phyloP scores from a whole-genome alignment of 2,888 invertebrate genomes.

The Cephus nigrinus region DNA sequence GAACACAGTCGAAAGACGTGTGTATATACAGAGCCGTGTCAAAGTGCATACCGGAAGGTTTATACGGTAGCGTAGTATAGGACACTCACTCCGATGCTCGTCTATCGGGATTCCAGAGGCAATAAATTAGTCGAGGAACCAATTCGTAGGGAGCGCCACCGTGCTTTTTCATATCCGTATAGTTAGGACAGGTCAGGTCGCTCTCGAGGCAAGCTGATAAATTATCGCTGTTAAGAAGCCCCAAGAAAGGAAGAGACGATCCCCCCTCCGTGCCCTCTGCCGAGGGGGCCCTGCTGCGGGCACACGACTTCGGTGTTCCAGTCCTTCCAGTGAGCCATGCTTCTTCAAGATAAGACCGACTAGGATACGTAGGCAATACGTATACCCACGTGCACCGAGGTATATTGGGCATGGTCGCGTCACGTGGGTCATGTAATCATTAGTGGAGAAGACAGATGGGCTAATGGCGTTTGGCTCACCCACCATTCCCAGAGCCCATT shows the following conservation, averaged over 20 bases:
- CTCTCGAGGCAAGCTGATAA: slow-evolving; percentile 28
- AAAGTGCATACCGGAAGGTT: not conserved
- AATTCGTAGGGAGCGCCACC: not conserved
- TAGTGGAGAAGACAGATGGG: slow-evolving; percentile 54
- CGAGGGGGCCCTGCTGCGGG: not conserved
- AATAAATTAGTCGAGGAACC: not conserved
- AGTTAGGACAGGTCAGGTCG: slow-evolving; percentile 1
- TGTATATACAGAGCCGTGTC: not conserved
- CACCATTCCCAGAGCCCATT: slow-evolving; percentile 3
- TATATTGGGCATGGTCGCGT: slow-evolving; percentile 26
- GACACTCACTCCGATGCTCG: not conserved
- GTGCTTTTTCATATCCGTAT: not conserved
- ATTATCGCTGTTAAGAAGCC: slow-evolving; percentile 26
- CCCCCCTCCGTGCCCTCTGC: not conserved
- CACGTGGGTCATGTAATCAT: slow-evolving; percentile 51
- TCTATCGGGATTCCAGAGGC: not conserved
- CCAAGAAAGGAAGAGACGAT: not conserved
- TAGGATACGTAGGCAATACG: slow-evolving; percentile 6
- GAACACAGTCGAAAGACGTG: not conserved
- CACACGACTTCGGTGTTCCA: slow-evolving; percentile 5
- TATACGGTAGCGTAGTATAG: not conserved
- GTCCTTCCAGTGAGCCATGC: slow-evolving; percentile 16
- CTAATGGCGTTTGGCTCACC: slow-evolving; percentile 43
- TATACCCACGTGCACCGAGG: slow-evolving; percentile 17
- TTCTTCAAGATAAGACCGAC: slow-evolving; percentile 22